Evolutionary conservation across 2,888 invertebrate genomes (phyloP).

Genomic region (Ophraella communa): DNA sequence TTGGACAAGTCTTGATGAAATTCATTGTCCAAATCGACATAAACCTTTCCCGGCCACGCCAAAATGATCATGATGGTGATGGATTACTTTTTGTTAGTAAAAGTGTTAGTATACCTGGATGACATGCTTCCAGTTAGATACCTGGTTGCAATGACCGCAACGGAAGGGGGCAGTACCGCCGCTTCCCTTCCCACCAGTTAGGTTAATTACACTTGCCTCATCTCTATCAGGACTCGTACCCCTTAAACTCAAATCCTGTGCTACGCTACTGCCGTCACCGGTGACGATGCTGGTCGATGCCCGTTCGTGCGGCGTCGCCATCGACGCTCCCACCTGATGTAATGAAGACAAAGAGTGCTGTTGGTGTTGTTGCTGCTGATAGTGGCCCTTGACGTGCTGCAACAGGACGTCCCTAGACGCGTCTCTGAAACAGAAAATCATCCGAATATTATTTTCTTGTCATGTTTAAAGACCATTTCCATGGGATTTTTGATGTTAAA

Average conservation of each 20-base stretch:
- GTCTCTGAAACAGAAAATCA: conserved; percentile 60
- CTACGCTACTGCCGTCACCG: conserved; percentile 11
- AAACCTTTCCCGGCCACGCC: neutral
- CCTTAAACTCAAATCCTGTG: conserved; percentile 47
- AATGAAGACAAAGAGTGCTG: conserved; percentile 42
- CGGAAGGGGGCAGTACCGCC: conserved; percentile 65
- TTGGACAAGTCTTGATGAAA: neutral
- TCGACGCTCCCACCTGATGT: neutral
- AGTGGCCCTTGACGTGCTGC: conserved; percentile 72
- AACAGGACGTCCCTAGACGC: conserved; percentile 70
- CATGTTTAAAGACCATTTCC: too few species aligned
- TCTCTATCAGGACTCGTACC: conserved; percentile 56
- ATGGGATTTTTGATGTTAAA: too few species aligned
- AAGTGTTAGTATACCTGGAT: conserved; percentile 74
- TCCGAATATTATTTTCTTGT: neutral
- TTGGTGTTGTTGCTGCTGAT: too few species aligned
- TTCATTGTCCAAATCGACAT: neutral
- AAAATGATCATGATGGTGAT: conserved; percentile 5
- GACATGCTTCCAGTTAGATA: conserved; percentile 86
- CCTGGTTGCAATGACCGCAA: conserved; percentile 82
- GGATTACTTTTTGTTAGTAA: conserved; percentile 52
- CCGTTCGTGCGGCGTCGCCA: conserved; percentile 1
- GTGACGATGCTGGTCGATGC: conserved; percentile 15
- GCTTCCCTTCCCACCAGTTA: conserved; percentile 53
- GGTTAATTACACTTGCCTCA: conserved; percentile 64